phyloP scores from a whole-genome alignment of 2,113 vertebrate species.

The Muscicapa adusta region DNA sequence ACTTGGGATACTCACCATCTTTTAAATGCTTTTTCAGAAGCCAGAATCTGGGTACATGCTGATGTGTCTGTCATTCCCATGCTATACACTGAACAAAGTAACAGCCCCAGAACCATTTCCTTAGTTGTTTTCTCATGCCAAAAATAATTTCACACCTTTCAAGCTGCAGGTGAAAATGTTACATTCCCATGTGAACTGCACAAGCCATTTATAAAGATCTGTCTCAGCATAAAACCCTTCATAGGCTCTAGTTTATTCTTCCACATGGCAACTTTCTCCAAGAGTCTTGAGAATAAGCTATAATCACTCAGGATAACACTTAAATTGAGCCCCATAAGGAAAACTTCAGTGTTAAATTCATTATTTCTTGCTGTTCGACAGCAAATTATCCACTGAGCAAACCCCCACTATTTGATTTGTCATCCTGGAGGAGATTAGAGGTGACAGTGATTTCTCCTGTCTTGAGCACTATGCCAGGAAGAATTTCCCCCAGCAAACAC shows the following conservation, averaged over 20 bases:
- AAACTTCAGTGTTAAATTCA: neutral
- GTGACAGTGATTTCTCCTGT: neutral
- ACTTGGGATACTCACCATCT: neutral
- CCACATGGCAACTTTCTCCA: neutral
- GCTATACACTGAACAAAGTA: neutral
- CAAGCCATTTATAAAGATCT: neutral
- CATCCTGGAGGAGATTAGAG: neutral
- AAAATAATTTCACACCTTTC: slow-evolving; percentile 32
- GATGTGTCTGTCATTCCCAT: neutral
- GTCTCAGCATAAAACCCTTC: neutral
- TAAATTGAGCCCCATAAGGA: neutral
- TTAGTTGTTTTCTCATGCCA: neutral
- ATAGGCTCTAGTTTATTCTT: neutral
- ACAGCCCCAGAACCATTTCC: neutral
- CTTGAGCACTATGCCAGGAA: neutral
- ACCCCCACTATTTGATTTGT: neutral
- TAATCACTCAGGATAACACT: neutral
- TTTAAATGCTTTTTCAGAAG: neutral
- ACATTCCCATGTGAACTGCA: neutral
- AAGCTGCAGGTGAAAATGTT: slow-evolving; percentile 18
- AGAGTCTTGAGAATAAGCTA: neutral
- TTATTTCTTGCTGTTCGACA: neutral
- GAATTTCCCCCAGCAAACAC: neutral
- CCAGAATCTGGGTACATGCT: neutral
- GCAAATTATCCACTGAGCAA: neutral